Percentiles rank a stretch among this genome's conserved stretches.
phyloP scores from a whole-genome alignment of 2,797 vertebrate species.

The Chromobotia macracanthus region DNA sequence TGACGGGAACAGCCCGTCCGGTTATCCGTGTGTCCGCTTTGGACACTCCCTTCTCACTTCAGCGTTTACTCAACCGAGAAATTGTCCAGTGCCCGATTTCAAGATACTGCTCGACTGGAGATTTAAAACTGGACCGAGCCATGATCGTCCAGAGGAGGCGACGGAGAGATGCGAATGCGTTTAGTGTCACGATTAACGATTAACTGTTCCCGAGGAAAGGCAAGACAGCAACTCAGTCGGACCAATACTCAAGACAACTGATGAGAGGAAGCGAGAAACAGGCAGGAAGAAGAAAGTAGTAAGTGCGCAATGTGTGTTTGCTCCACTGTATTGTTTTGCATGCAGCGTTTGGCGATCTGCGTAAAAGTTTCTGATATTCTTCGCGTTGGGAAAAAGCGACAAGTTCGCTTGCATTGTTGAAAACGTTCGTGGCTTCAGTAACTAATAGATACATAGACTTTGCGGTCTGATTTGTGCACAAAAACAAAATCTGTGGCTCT shows the following conservation, averaged over 20 bases:
- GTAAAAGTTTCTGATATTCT: background rate
- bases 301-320: conserved; percentile 38
- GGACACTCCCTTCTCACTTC: conserved; percentile 49
- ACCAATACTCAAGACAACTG: conserved; percentile 36
- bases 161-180: conserved; percentile 20
- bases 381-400: background rate
- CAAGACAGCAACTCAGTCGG: conserved; percentile 25
- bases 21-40: conserved; percentile 33
- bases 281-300: conserved; percentile 54
- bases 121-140: conserved; percentile 48
- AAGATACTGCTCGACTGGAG: conserved; percentile 48
- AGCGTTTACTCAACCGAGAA: conserved; percentile 51
- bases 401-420: background rate
- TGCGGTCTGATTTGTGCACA: background rate
- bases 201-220: conserved; percentile 25
- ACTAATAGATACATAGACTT: conserved; percentile 7
- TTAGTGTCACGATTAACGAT: conserved; percentile 24
- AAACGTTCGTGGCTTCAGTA: background rate
- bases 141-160: conserved; percentile 39
- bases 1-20: conserved; percentile 31
- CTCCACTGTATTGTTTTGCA: conserved; percentile 18
- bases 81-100: conserved; percentile 47
- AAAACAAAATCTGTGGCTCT: conserved; percentile 6
- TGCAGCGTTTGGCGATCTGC: background rate
- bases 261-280: conserved; percentile 58